These are phyloP conservation scores for Megatriorchis doriae DNA, from an alignment of 2,113 vertebrate genomes.

Conservation along the genomic window DNA sequence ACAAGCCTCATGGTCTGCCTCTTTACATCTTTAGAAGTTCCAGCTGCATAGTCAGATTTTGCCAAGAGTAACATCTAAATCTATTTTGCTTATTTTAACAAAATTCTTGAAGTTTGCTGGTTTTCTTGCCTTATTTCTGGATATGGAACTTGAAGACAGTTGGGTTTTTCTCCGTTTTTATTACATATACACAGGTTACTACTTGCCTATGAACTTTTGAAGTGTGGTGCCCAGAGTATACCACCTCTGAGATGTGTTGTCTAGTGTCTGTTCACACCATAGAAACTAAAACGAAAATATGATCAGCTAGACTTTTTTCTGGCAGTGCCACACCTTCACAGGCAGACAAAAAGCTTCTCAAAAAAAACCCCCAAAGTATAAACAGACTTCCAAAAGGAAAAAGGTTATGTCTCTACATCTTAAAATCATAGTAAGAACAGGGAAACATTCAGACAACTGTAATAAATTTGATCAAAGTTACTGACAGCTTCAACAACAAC, in stretches of 20 bases:
- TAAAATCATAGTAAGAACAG: neutral
- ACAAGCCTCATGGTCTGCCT: neutral
- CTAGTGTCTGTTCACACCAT: neutral
- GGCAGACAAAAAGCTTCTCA: neutral
- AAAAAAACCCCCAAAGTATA: neutral
- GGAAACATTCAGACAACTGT: neutral
- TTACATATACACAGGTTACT: neutral
- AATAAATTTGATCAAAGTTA: neutral
- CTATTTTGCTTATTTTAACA: neutral
- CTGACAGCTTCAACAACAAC: neutral
- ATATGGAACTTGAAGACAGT: neutral
- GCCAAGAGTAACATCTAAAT: neutral
- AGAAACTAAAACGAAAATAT: neutral
- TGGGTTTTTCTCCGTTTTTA: neutral
- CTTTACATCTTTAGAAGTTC: neutral
- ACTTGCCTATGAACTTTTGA: neutral
- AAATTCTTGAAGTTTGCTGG: neutral
- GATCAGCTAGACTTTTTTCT: neutral
- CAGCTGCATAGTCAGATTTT: neutral
- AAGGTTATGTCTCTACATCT: neutral
- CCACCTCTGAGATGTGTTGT: neutral
- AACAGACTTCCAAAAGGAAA: neutral
- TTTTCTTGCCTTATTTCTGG: neutral
- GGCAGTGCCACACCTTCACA: neutral
- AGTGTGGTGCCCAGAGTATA: neutral